These are phyloP conservation scores for Pardosa pseudoannulata DNA, from an alignment of 2,888 invertebrate species.

Conservation along the genomic window DNA sequence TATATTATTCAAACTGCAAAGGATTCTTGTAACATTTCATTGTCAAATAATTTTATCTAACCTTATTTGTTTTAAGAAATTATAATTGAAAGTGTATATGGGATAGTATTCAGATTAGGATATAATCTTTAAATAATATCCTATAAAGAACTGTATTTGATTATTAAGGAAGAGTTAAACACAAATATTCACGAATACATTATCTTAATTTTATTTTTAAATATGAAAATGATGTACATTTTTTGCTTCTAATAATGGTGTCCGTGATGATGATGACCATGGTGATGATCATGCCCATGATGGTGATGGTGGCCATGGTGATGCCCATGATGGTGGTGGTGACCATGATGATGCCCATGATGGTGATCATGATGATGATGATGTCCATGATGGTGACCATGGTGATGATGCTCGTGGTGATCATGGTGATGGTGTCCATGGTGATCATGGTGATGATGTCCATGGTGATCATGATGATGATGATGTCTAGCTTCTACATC, in stretches of 20 bases:
- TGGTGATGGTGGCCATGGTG: slow-evolving; percentile 31
- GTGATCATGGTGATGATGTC: slow-evolving; percentile 39
- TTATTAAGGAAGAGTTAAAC: no score
- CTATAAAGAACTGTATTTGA: no score
- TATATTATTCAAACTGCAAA: no score
- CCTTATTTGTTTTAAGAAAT: no score
- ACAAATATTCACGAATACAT: no score
- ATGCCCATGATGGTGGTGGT: neutral
- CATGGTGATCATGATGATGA: slow-evolving; percentile 33
- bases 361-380: slow-evolving; percentile 32
- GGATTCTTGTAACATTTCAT: no score
- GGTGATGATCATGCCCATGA: slow-evolving; percentile 28
- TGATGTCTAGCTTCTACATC: slow-evolving; percentile 21
- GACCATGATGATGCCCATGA: neutral
- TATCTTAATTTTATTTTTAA: no score
- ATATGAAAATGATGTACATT: no score
- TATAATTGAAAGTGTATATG: no score
- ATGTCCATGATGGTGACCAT: slow-evolving; percentile 42
- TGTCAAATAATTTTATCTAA: no score
- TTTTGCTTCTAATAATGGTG: slow-evolving; percentile 14
- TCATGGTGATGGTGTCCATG: slow-evolving; percentile 36
- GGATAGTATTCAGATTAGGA: no score
- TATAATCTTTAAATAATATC: no score
- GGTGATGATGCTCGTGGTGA: slow-evolving; percentile 29
- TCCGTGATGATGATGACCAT: slow-evolving; percentile 38